Percentiles rank a stretch among this genome's conserved stretches.
Conservation (phyloP, 1,140 invertebrate species). For the Diorhabda sublineata region DNA sequence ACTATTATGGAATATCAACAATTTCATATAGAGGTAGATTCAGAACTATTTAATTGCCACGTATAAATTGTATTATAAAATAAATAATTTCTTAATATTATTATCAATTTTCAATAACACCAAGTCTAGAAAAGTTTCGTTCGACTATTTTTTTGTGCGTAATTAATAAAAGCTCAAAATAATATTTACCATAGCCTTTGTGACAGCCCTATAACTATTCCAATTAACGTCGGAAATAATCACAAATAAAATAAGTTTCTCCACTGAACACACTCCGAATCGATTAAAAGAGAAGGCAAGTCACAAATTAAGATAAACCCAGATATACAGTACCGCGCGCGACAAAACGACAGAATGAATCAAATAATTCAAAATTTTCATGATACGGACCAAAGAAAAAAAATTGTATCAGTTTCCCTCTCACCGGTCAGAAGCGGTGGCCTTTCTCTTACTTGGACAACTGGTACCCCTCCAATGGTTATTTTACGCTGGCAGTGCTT, state of each 20-base stretch:
- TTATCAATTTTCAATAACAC: no score
- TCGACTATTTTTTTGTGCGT: background rate
- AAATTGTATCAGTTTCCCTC: conserved; percentile 21
- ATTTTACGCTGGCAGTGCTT: background rate
- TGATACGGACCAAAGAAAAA: background rate
- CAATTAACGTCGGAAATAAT: no score
- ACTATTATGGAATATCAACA: no score
- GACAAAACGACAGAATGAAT: background rate
- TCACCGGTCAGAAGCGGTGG: conserved; percentile 15
- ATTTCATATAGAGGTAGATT: no score
- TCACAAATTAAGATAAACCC: no score
- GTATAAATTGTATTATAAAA: no score
- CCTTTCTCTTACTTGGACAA: conserved; percentile 12
- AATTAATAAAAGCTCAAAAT: background rate
- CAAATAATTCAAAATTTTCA: conserved; percentile 5
- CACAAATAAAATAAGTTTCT: no score
- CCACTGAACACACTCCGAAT: no score
- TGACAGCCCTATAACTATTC: background rate
- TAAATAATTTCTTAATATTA: no score
- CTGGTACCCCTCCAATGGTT: background rate
- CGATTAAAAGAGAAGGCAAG: no score
- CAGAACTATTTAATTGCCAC: no score
- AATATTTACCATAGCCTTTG: conserved; percentile 1
- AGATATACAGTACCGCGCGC: background rate
- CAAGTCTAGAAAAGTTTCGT: no score